phyloP scores from a whole-genome alignment of 92 coral and sea anemone genomes.

The Bergia sp. region DNA sequence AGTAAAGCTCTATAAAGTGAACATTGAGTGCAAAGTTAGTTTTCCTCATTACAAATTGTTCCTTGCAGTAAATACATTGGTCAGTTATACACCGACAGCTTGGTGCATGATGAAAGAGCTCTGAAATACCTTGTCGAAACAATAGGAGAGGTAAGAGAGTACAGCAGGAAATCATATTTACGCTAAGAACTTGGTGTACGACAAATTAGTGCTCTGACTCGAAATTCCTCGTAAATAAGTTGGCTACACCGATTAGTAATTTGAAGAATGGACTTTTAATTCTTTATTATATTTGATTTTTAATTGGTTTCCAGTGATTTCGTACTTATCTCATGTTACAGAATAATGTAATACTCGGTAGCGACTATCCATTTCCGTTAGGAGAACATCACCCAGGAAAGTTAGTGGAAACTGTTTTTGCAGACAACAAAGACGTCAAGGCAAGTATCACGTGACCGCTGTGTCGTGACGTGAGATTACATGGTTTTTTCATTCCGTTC shows the following conservation, averaged over 20 bases:
- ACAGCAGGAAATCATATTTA: too few relatives aligned
- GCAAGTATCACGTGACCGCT: slow-evolving; percentile 45
- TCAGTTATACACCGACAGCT: slow-evolving; percentile 82
- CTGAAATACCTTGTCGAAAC: slow-evolving; percentile 74
- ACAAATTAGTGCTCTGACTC: neutral
- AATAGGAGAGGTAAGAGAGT: slow-evolving; percentile 77
- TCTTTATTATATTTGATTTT: neutral
- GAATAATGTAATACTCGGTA: slow-evolving; percentile 93
- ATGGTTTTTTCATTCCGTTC: too few relatives aligned
- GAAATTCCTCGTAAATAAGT: too few relatives aligned
- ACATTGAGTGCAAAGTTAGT: too few relatives aligned
- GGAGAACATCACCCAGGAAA: slow-evolving; percentile 95
- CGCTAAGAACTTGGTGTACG: neutral
- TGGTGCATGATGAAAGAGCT: slow-evolving; percentile 90
- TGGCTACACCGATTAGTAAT: neutral
- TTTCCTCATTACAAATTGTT: too few relatives aligned
- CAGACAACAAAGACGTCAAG: slow-evolving; percentile 58
- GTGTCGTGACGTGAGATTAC: neutral
- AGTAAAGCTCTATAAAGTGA: too few relatives aligned
- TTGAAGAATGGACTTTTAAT: neutral
- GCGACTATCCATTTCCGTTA: slow-evolving; percentile 94
- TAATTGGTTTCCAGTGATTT: neutral
- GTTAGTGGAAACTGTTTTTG: slow-evolving; percentile 81
- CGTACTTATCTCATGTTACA: slow-evolving; percentile 30
- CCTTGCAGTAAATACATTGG: slow-evolving; percentile 81